Conservation (phyloP, 2,888 invertebrate genomes). For the Ichneumon xanthorius region DNA sequence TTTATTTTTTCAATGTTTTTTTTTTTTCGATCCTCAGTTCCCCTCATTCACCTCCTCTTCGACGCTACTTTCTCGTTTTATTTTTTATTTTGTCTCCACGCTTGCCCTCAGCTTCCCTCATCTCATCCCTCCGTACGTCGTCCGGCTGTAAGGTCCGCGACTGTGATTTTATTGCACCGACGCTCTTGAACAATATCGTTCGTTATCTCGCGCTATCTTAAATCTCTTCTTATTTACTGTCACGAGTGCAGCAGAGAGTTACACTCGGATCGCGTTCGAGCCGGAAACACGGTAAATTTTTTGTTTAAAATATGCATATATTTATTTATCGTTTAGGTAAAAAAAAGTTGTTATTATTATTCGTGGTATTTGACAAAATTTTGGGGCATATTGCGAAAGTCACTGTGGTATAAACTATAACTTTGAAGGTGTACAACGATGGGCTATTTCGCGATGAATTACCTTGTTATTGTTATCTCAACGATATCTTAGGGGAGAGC, state of each 20-base stretch:
- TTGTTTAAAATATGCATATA: no score
- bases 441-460: no score
- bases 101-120: background rate
- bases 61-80: constrained; percentile 8
- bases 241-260: background rate
- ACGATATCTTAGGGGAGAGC: no score
- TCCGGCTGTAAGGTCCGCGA: constrained; percentile 19
- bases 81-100: constrained; percentile 22
- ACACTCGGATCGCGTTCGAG: background rate
- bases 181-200: constrained; percentile 45
- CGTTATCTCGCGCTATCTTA: constrained; percentile 25
- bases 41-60: constrained; percentile 38
- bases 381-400: no score
- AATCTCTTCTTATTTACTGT: background rate
- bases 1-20: constrained; percentile 3
- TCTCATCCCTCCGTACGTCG: constrained; percentile 4
- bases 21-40: constrained; percentile 18
- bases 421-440: no score
- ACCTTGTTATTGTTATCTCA: no score
- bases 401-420: no score
- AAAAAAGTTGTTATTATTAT: no score
- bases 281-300: background rate
- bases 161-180: constrained; percentile 33
- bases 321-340: no score
- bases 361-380: no score